These are phyloP conservation scores for Melangyna quadrimaculata DNA, from an alignment of 2,888 invertebrate species.

Conservation along the genomic window DNA sequence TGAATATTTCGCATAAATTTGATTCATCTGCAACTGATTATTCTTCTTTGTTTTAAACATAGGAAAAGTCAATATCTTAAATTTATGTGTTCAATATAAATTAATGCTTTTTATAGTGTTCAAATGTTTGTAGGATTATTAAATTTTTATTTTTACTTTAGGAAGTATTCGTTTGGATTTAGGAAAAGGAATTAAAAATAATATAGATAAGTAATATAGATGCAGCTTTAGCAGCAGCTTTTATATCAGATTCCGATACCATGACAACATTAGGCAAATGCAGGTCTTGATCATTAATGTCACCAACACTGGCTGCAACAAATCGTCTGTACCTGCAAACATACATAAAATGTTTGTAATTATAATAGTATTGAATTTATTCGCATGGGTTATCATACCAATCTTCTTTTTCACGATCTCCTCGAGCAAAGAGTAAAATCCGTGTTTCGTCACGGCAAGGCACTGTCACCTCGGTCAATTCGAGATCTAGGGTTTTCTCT, in stretches of 20 bases:
- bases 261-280: conserved; percentile 77
- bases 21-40: conserved; percentile 41
- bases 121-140: not conserved
- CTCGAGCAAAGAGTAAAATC: conserved; percentile 78
- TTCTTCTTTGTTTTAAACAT: conserved; percentile 50
- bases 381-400: conserved; percentile 73
- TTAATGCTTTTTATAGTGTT: not conserved
- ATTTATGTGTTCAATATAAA: not conserved
- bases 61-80: not conserved
- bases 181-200: not conserved
- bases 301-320: conserved; percentile 77
- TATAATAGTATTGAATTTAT: not conserved
- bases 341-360: not conserved
- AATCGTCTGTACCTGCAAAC: conserved; percentile 78
- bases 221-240: conserved; percentile 76
- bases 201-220: conserved; percentile 72
- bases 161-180: not conserved
- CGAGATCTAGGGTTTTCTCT: conserved; percentile 74
- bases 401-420: conserved; percentile 80
- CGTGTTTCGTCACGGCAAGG: conserved; percentile 80
- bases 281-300: conserved; percentile 78
- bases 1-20: conserved; percentile 26
- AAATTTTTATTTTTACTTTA: too few relatives aligned
- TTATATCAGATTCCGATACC: conserved; percentile 77
- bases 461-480: conserved; percentile 75